These are phyloP conservation scores for Drosophila ezoana DNA, from an alignment of 2,888 invertebrate genomes.

Conservation along the genomic window DNA sequence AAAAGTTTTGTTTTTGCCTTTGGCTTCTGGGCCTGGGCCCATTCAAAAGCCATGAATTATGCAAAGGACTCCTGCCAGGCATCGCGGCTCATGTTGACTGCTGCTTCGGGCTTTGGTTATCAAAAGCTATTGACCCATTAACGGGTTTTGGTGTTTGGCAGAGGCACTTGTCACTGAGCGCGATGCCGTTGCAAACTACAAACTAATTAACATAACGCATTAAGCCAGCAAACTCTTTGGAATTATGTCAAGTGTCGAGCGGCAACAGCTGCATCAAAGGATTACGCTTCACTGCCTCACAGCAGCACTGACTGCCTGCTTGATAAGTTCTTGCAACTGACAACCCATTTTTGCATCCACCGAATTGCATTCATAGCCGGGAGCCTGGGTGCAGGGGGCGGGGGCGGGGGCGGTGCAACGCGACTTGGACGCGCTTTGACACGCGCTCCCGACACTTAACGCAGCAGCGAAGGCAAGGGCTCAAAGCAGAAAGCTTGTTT, in stretches of 20 bases:
- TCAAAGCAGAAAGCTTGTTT: constrained; percentile 43
- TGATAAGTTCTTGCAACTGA: constrained; percentile 52
- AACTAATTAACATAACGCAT: constrained; percentile 79
- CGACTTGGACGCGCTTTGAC: constrained; percentile 59
- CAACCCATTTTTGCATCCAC: constrained; percentile 43
- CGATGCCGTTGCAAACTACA: constrained; percentile 43
- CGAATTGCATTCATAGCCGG: constrained; percentile 32
- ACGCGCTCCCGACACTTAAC: constrained; percentile 65
- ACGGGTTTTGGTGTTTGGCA: constrained; percentile 57
- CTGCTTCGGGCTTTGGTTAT: constrained; percentile 45
- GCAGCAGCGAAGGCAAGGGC: constrained; percentile 31
- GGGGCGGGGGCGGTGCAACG: not conserved
- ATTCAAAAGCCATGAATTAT: constrained; percentile 66
- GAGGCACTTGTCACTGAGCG: constrained; percentile 40
- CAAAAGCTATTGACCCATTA: constrained; percentile 78
- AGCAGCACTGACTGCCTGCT: constrained; percentile 27
- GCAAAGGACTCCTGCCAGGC: constrained; percentile 66
- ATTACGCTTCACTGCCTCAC: constrained; percentile 38
- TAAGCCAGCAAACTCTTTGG: constrained; percentile 68
- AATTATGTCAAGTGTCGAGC: constrained; percentile 74
- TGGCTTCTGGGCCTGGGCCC: constrained; percentile 2
- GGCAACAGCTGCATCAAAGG: constrained; percentile 63
- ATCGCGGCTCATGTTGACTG: constrained; percentile 11
- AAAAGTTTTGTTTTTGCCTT: constrained; percentile 47
- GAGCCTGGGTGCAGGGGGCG: not conserved